Evolutionary conservation across 2,888 invertebrate genomes (phyloP).

Genomic region (Myopa testacea): DNA sequence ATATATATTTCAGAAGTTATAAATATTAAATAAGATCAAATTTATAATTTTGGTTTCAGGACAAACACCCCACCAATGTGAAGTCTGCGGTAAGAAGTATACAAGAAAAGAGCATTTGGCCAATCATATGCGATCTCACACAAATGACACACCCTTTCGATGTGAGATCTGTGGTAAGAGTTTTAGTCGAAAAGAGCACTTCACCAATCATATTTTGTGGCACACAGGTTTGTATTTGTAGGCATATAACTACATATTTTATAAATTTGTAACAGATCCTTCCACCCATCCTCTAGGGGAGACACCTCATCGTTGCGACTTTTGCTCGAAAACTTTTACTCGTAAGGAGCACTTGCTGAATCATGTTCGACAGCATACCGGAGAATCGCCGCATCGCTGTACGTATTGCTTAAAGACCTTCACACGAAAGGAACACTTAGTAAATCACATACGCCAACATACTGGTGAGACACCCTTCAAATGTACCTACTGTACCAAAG

Average conservation of each 20-base stretch:
- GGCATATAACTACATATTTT: constrained; percentile 16
- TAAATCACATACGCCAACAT: constrained; percentile 87
- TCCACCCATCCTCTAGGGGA: constrained; percentile 70
- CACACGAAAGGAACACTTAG: constrained; percentile 88
- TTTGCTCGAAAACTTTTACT: constrained; percentile 88
- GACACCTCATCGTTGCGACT: constrained; percentile 87
- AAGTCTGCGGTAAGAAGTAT: constrained; percentile 88
- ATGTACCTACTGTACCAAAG: constrained; percentile 87
- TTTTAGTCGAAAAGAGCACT: constrained; percentile 89
- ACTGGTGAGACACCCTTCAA: constrained; percentile 87
- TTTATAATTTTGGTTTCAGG: constrained; percentile 67
- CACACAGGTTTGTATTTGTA: constrained; percentile 76
- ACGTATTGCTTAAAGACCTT: constrained; percentile 88
- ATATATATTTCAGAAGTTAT: too few species aligned
- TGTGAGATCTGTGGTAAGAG: constrained; percentile 91
- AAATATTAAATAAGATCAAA: too few species aligned
- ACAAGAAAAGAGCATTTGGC: constrained; percentile 89
- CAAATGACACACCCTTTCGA: constrained; percentile 87
- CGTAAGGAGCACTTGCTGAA: constrained; percentile 88
- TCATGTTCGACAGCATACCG: constrained; percentile 84
- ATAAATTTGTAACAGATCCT: constrained; percentile 35
- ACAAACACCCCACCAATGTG: constrained; percentile 89
- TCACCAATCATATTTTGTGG: constrained; percentile 91
- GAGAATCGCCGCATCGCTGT: constrained; percentile 88
- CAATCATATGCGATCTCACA: constrained; percentile 89